These are phyloP conservation scores for Myotis vivesi DNA, from an alignment of 2,797 vertebrate species.

Conservation along the genomic window DNA sequence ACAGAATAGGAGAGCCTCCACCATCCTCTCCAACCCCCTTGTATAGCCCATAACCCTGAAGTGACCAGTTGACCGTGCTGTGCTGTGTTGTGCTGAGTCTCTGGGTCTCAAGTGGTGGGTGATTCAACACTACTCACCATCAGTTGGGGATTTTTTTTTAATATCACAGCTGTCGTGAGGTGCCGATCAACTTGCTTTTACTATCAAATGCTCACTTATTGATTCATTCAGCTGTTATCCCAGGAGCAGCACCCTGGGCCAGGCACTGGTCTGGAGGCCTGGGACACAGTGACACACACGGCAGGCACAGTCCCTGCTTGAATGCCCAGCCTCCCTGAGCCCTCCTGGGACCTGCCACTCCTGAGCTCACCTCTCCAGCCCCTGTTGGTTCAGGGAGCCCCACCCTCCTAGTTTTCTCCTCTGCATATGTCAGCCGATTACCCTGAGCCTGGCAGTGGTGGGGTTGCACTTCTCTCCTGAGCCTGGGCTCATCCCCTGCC, in stretches of 20 bases:
- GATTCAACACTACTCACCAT: accelerated
- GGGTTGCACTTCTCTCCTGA: neutral
- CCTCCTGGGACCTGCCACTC: neutral
- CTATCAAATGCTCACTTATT: neutral
- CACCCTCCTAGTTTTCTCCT: neutral
- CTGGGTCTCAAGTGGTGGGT: neutral
- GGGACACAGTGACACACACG: accelerated
- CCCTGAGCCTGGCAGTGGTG: neutral
- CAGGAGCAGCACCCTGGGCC: accelerated
- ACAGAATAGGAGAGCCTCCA: neutral
- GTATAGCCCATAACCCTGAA: accelerated
- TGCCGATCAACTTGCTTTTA: neutral
- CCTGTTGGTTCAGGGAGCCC: neutral
- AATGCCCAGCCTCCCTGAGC: neutral
- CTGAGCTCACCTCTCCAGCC: neutral
- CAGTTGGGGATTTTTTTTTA: neutral
- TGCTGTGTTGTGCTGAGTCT: neutral
- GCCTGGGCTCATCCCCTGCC: neutral
- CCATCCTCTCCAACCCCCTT: neutral
- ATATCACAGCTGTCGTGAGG: neutral
- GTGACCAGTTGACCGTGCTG: neutral
- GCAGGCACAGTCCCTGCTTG: neutral
- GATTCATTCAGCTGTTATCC: neutral
- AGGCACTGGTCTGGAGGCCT: neutral
- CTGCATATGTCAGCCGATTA: neutral